These are phyloP conservation scores for Drosophila borealis DNA, from an alignment of 2,888 invertebrate genomes.

Conservation along the genomic window DNA sequence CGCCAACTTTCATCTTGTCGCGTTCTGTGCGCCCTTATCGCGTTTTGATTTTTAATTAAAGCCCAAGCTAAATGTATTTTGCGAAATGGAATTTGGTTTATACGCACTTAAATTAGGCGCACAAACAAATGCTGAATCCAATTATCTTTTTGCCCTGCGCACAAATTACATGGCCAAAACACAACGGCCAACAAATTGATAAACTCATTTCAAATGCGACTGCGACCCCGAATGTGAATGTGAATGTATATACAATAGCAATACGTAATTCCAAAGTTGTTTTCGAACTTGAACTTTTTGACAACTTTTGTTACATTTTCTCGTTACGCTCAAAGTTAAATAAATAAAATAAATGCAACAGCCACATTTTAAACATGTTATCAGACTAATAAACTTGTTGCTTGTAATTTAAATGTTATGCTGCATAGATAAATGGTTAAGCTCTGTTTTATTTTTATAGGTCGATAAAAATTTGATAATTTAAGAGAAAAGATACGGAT, in stretches of 20 bases:
- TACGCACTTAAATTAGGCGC: conserved; percentile 63
- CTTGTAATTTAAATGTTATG: background rate
- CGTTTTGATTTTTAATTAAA: conserved; percentile 78
- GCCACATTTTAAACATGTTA: conserved; percentile 1
- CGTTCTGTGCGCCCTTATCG: conserved; percentile 63
- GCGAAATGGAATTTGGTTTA: conserved; percentile 66
- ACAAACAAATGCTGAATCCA: conserved; percentile 61
- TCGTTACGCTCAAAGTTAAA: conserved; percentile 4
- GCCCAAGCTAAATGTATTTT: conserved; percentile 59
- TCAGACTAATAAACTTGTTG: background rate
- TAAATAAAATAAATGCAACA: conserved; percentile 6
- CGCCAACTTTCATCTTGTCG: conserved; percentile 54
- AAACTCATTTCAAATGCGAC: conserved; percentile 59
- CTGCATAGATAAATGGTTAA: background rate
- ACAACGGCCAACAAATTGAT: conserved; percentile 54
- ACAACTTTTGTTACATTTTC: conserved; percentile 47
- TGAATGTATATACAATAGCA: background rate
- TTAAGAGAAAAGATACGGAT: no score
- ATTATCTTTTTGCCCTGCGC: conserved; percentile 51
- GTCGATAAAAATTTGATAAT: no score
- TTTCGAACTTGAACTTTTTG: conserved; percentile 57
- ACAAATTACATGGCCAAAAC: conserved; percentile 53
- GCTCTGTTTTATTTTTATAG: no score
- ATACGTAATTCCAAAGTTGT: conserved; percentile 37
- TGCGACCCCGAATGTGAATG: conserved; percentile 1